Percentiles rank a stretch among this genome's conserved stretches.
phyloP scores from a whole-genome alignment of 2,113 vertebrate species.

The Pseudonaja textilis region DNA sequence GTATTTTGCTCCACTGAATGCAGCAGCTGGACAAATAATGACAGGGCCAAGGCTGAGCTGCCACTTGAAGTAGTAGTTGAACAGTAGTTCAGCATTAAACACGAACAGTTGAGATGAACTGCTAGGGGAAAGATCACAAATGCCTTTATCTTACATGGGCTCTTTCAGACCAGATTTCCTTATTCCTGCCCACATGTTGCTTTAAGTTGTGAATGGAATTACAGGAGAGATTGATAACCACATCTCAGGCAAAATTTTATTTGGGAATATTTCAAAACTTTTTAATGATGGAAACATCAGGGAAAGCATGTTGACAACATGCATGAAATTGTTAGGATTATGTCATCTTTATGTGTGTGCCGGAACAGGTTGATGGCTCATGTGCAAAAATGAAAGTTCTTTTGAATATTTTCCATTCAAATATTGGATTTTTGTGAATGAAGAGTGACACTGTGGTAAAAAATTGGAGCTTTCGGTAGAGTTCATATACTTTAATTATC shows the following conservation, averaged over 20 bases:
- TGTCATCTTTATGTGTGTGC: not conserved
- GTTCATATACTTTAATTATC: not conserved
- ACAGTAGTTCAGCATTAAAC: not conserved
- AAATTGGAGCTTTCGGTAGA: not conserved
- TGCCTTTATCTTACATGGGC: constrained; percentile 4
- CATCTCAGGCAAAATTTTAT: not conserved
- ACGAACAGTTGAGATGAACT: not conserved
- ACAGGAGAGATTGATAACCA: not conserved
- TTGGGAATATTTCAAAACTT: not conserved
- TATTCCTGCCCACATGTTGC: not conserved
- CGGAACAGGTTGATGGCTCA: not conserved
- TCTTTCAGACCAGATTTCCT: not conserved
- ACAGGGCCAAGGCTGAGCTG: not conserved
- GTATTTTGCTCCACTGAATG: constrained; percentile 2
- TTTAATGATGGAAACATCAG: not conserved
- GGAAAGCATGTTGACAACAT: not conserved
- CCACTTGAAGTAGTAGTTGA: not conserved
- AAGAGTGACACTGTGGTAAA: not conserved
- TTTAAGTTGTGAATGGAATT: not conserved
- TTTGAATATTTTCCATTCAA: not conserved
- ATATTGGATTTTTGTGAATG: not conserved
- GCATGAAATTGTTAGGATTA: not conserved
- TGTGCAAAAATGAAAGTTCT: not conserved
- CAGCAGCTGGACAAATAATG: constrained; percentile 10
- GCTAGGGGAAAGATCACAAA: constrained; percentile 2